Base-by-base conservation (phyloP, 2,113 vertebrate genomes). In the Pollimyrus isidori region DNA sequence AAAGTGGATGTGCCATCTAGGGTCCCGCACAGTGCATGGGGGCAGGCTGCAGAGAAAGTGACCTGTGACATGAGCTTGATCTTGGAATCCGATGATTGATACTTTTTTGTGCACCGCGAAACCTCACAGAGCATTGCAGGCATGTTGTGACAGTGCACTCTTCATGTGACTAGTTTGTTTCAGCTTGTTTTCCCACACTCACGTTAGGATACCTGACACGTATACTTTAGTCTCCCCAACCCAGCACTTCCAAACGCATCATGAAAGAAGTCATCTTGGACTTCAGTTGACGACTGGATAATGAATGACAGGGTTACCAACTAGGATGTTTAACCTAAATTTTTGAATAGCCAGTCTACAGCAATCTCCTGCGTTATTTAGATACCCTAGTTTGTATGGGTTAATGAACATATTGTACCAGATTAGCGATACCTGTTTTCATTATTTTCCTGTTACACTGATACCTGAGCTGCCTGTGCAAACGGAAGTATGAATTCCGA, bases 101-200 rank as follows among this genome's bases (percentile, higher is more conserved):
- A 88, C 11, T 35, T 86, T 53, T 52, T 30, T 86, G 48, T 86
- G 49, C 23, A 49, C 9, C 7, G n/a, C 53, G 48, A 23, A 35
- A n/a, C 69, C 69, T 35, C 21, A n/a, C 80, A 49, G 11, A 49
- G 85, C 42, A 26, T 35, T 87, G 10, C 23, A 87, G 89, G 87
- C 85, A 17, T 87, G 89, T 90, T 45, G 62, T 90, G 89, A 90
- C 89, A 90, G 69, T 89, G 7, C 48, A 7, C 88, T 82, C 48
- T 9, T 42, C 48, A 58, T 89, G 89, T 86, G 19, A 89, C 65
- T 10, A 21, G 9, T 46, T 26, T 62, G n/a, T 46, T 69, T 10
- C 10, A 11, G 62, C 85, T 49, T 17, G 15, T 21, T 49, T 89
- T 89, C 89, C 84, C 83, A 89, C 88, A 82, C 39, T 89, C 88